A percentile compares a stretch with the other conserved stretches of the same genome.
Evolutionary conservation across 2,113 vertebrate genomes (phyloP).

Genomic region (Pluvialis apricaria): DNA sequence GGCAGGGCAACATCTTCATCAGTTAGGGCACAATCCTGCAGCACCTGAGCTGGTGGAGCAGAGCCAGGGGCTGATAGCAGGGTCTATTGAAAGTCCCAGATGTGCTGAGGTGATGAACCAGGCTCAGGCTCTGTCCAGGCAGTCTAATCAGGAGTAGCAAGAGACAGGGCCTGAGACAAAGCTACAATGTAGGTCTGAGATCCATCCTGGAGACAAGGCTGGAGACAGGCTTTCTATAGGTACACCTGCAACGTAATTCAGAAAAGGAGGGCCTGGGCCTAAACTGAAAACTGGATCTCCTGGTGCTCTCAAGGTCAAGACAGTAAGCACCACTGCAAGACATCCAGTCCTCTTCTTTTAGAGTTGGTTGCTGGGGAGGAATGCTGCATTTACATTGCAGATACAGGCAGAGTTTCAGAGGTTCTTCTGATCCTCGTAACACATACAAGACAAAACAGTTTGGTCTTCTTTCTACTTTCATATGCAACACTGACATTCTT

Average conservation of each 20-base stretch:
- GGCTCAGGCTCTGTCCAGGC: neutral
- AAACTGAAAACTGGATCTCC: neutral
- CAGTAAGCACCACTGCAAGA: neutral
- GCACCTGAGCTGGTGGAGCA: neutral
- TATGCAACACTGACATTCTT: neutral
- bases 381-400: neutral
- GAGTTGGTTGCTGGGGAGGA: neutral
- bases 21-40: neutral
- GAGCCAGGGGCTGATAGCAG: neutral
- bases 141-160: neutral
- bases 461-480: neutral
- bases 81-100: neutral
- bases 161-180: neutral
- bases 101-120: neutral
- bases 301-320: neutral
- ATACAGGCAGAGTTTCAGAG: neutral
- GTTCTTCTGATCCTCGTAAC: neutral
- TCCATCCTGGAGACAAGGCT: neutral
- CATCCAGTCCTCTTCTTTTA: neutral
- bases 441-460: neutral
- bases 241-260: neutral
- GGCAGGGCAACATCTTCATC: neutral
- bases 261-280: neutral
- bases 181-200: neutral
- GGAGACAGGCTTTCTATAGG: neutral